phyloP scores from a whole-genome alignment of 2,113 vertebrate genomes.

The Sceloporus tristichus region DNA sequence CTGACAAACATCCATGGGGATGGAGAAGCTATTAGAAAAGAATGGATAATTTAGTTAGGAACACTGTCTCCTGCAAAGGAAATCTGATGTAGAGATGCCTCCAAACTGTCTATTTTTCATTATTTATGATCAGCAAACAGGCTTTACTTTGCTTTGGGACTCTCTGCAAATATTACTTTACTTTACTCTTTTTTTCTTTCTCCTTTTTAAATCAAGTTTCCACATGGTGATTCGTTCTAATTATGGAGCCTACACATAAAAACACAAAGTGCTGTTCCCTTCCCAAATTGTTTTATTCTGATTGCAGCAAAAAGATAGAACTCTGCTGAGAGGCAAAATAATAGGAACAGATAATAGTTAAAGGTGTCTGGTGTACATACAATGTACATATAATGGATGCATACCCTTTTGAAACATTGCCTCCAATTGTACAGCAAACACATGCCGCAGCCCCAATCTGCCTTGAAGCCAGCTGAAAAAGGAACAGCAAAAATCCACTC shows the following conservation, averaged over 20 bases:
- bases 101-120: neutral
- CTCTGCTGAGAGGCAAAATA: slow-evolving; percentile 30
- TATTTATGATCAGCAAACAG: slow-evolving; percentile 32
- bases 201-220: slow-evolving; percentile 1
- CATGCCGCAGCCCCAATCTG: no score
- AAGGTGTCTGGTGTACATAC: slow-evolving; percentile 21
- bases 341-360: slow-evolving; percentile 23
- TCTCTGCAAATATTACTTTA: slow-evolving; percentile 44
- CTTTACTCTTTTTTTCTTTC: no score
- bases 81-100: slow-evolving; percentile 15
- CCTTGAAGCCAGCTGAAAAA: no score
- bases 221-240: slow-evolving; percentile 36
- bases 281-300: slow-evolving; percentile 45
- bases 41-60: slow-evolving; percentile 4
- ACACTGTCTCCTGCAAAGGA: neutral
- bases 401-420: neutral
- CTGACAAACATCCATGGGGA: slow-evolving; percentile 44
- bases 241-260: slow-evolving; percentile 31
- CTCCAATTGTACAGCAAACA: neutral
- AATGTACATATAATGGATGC: neutral
- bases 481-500: no score
- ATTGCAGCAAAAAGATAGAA: slow-evolving; percentile 36
- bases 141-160: slow-evolving; percentile 14
- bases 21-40: neutral
- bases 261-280: slow-evolving; percentile 20